Conservation (phyloP, 2,888 invertebrate genomes). For the Globia sparganii region DNA sequence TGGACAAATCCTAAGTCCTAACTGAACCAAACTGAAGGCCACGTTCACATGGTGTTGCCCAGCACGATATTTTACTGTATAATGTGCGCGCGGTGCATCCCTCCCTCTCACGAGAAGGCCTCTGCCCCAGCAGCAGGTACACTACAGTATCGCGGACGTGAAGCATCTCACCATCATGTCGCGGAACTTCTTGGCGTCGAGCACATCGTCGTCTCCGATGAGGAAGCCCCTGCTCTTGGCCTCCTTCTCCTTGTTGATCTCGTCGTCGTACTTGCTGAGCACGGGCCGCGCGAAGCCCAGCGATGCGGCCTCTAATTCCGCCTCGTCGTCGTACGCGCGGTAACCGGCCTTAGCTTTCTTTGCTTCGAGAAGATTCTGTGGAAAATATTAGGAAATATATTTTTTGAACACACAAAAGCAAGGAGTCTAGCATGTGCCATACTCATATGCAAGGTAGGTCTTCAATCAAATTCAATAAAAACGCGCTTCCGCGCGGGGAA, state of each 20-base stretch:
- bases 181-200: conserved; percentile 89
- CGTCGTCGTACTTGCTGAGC: conserved; percentile 98
- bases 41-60: no score
- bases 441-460: background rate
- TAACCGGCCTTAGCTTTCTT: conserved; percentile 96
- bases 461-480: no score
- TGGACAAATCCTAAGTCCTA: no score
- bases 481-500: no score
- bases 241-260: conserved; percentile 92
- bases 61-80: no score
- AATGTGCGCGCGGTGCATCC: no score
- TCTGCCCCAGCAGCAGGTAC: background rate
- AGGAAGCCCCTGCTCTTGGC: conserved; percentile 92
- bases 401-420: background rate
- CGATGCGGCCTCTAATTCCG: conserved; percentile 92
- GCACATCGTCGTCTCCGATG: conserved; percentile 92
- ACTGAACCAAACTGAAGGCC: no score
- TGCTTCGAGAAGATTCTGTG: conserved; percentile 94
- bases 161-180: conserved; percentile 81
- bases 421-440: no score
- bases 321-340: conserved; percentile 95
- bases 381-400: background rate
- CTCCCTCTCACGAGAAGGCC: no score
- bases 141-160: background rate
- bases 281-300: conserved; percentile 92